These are phyloP conservation scores for Epizoanthus illoricatus DNA, from an alignment of 92 coral and sea anemone species.

Conservation along the genomic window DNA sequence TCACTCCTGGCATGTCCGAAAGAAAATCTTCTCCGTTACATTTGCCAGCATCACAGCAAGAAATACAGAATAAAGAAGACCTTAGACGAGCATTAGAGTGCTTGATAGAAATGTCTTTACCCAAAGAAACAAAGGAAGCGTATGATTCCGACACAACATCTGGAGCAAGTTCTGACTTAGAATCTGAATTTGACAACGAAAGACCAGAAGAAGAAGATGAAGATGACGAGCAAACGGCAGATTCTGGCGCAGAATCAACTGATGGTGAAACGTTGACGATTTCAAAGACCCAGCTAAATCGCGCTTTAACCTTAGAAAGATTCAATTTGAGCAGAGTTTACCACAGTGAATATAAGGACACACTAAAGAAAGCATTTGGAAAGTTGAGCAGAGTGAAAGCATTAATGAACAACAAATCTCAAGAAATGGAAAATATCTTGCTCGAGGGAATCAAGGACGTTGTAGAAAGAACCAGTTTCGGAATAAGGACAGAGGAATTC, in stretches of 20 bases:
- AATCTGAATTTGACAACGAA: constrained; percentile 55
- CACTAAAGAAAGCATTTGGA: constrained; percentile 52
- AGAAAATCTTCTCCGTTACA: background rate
- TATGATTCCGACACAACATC: constrained; percentile 73
- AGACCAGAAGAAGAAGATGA: constrained; percentile 39
- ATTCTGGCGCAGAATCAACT: constrained; percentile 77
- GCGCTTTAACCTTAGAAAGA: constrained; percentile 72
- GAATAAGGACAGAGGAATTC: background rate
- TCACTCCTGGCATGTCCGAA: constrained; percentile 4
- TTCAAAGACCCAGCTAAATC: constrained; percentile 67
- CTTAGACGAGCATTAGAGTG: constrained; percentile 60
- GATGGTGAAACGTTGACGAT: constrained; percentile 60
- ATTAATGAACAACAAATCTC: constrained; percentile 40
- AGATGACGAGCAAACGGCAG: constrained; percentile 47
- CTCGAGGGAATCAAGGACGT: constrained; percentile 49
- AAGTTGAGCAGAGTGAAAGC: constrained; percentile 62
- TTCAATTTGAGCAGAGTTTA: constrained; percentile 86
- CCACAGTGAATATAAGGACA: constrained; percentile 85
- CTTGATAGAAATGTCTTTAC: constrained; percentile 47
- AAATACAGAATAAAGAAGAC: constrained; percentile 63
- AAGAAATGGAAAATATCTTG: constrained; percentile 58
- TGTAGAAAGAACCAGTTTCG: constrained; percentile 61
- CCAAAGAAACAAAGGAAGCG: constrained; percentile 39
- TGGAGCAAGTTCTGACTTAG: constrained; percentile 82
- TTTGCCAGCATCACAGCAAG: constrained; percentile 30